These are phyloP conservation scores for Platysternon megacephalum DNA, from an alignment of 2,113 vertebrate genomes.

Conservation along the genomic window DNA sequence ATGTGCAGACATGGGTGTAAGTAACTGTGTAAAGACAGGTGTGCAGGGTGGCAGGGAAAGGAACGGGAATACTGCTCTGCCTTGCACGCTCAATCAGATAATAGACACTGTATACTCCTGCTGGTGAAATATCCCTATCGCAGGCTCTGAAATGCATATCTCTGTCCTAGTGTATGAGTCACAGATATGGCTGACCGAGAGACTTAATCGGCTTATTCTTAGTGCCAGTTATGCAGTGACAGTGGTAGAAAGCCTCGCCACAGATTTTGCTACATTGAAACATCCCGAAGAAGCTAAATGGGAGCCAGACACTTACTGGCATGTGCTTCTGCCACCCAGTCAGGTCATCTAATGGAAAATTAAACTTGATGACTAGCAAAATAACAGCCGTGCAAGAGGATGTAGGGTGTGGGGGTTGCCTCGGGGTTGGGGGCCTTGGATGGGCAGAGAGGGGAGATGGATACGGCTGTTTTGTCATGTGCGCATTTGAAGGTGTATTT, in stretches of 20 bases:
- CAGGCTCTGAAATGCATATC: neutral
- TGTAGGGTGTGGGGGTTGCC: neutral
- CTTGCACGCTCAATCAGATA: neutral
- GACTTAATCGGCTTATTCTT: neutral
- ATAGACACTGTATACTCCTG: neutral
- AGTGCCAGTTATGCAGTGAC: neutral
- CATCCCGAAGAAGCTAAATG: neutral
- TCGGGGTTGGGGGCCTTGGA: accelerated
- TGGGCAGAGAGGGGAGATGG: accelerated
- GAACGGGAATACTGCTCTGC: neutral
- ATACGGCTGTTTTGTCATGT: neutral
- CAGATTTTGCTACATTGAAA: neutral
- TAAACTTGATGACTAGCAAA: neutral
- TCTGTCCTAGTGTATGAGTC: neutral
- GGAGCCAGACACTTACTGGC: neutral
- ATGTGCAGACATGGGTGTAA: neutral
- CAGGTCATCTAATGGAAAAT: neutral
- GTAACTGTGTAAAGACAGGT: neutral
- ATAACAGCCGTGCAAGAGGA: neutral
- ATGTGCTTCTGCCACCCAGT: neutral
- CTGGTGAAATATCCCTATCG: neutral
- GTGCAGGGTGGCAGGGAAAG: neutral
- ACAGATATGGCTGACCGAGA: neutral
- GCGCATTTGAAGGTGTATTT: neutral
- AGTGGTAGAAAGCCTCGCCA: neutral